phyloP scores from a whole-genome alignment of 2,888 invertebrate genomes.

The Athalia rosae region DNA sequence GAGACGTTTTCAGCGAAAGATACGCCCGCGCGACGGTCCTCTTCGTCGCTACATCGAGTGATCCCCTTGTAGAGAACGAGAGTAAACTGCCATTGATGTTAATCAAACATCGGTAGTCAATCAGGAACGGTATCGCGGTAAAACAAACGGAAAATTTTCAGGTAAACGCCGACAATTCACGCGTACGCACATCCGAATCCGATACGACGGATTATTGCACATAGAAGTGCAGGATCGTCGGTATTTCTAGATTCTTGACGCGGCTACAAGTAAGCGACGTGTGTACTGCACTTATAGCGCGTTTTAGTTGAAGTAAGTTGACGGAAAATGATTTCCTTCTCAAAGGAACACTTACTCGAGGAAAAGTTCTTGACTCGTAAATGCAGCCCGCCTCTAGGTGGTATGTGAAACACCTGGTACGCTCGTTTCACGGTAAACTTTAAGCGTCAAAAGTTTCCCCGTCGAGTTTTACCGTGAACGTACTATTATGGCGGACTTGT shows the following conservation, averaged over 20 bases:
- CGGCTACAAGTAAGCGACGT: too few species aligned
- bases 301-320: neutral
- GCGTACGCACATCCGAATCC: too few species aligned
- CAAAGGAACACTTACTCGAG: constrained; percentile 11
- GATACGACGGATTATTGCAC: too few species aligned
- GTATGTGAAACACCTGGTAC: constrained; percentile 28
- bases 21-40: neutral
- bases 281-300: too few species aligned
- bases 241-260: too few species aligned
- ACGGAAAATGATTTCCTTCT: constrained; percentile 26
- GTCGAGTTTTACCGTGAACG: constrained; percentile 26
- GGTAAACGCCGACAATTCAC: too few species aligned
- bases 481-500: constrained; percentile 6
- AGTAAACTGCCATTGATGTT: constrained; percentile 8
- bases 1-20: constrained; percentile 15
- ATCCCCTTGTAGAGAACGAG: constrained; percentile 1
- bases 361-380: constrained; percentile 33
- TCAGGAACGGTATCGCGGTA: too few species aligned
- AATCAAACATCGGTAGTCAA: neutral
- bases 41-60: neutral
- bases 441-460: constrained; percentile 4
- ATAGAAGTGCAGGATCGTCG: too few species aligned
- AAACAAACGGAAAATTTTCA: too few species aligned
- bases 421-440: constrained; percentile 13
- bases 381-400: constrained; percentile 21